Conservation (phyloP, 2,113 vertebrate genomes). For the Leptosomus discolor region DNA sequence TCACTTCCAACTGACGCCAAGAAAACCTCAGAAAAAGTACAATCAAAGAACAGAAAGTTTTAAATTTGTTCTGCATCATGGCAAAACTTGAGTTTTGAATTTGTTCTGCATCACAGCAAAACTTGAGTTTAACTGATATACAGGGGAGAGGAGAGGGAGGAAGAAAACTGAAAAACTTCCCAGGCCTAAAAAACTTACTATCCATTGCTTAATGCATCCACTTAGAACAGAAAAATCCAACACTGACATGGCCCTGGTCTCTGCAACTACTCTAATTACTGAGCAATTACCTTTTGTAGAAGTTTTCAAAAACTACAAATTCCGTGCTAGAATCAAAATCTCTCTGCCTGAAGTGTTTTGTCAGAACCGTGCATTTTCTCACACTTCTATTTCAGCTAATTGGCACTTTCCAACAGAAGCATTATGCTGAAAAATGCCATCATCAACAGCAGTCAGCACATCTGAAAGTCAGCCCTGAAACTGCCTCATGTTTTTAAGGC, state of each 20-base stretch:
- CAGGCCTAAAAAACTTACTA: background rate
- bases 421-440: slow-evolving; percentile 3
- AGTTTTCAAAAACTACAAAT: background rate
- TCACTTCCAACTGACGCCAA: background rate
- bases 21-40: background rate
- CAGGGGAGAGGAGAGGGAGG: background rate
- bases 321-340: background rate
- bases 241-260: background rate
- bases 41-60: background rate
- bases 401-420: background rate
- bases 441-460: background rate
- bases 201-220: background rate
- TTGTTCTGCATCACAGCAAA: background rate
- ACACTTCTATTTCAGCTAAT: slow-evolving; percentile 1
- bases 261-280: background rate
- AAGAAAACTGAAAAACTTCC: background rate
- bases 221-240: background rate
- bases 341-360: background rate
- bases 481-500: background rate
- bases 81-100: background rate
- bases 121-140: background rate
- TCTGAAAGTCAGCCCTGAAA: background rate
- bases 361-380: background rate
- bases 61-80: background rate
- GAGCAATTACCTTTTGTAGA: background rate